Base-by-base conservation (phyloP, 2,888 invertebrate genomes). In the Calameuta pallipes region DNA sequence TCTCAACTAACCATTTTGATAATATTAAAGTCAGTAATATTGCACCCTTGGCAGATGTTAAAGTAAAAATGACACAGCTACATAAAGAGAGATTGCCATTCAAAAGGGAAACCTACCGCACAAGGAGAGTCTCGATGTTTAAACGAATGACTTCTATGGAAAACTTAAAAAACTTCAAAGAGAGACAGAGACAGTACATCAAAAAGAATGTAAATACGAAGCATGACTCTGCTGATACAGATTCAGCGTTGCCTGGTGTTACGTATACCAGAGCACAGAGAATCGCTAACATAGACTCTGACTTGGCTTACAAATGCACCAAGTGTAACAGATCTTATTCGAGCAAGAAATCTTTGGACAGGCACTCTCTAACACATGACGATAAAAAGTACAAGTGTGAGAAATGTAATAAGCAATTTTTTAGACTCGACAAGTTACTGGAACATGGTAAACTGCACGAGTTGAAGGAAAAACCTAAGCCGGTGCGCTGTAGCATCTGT, bases 61-160 rank as follows among this genome's bases (percentile, higher is more conserved):
- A 75, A 73, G 75, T 73, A 3, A 78, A 73, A 70, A 34, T 11
- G 41, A 33, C 15, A 13, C 73, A 69, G 13, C 11, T 69, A 30
- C 77, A 76, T 35, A 79, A 77, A 13, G 83, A 84, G 1, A 85
- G 81, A 69, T 68, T 36, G 34, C 4, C 71, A 23, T 34, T 33
- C 4, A 85, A 83, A 68, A 84, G 75, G 30, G 86, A 88, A 70
- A 73, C 78, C 12, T 81, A 80, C 36, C 83, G 85, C 77, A 82
- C 88, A 1, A 83, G 87, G 71, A 85, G 86, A 79, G 78, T 85
- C 35, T 81, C 85, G 0, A 81, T 86, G 79, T 90, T 89, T 31
- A 89, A 88, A 37, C 82, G 86, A 77, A 83, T 89, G 23, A 90
- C 90, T 1, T 89, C 89, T 1, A 89, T 89, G 80, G 87, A 89